Base-by-base conservation (phyloP, 2,113 vertebrate genomes). In the Ascaphus truei region DNA sequence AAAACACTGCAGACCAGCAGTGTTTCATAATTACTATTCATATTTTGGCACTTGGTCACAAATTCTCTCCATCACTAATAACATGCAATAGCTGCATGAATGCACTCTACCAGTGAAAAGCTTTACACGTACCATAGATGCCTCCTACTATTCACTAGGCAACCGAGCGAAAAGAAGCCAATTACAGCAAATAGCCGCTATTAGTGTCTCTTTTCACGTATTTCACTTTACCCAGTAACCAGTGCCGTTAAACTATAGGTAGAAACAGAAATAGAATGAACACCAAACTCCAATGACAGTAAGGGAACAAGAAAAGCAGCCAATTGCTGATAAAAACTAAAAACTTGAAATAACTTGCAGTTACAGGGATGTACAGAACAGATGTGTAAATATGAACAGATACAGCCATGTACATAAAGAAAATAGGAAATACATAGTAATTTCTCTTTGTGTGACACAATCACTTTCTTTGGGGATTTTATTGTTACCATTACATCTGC, bases 21-120 rank as follows among this genome's bases (percentile, higher is more conserved):
- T 39, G 58, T 74, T 72, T 75, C 47, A 36, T 61, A 45, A 67
- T 63, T 51, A 51, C 20, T 61, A 51, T 72, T 61, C 48, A 75
- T 23, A 63, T 16, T 50, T 43, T 64, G 41, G 51, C 3, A 72
- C 31, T 62, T 56, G 13, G 75, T 36, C 33, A 7, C 36, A 62
- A 52, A 57, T 3, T 45, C 16, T 62, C 36, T 47, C 57, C 36
- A 53, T 26, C 26, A 57, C 66, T 30, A 50, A 72, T 30, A 45
- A 12, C 33, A 25, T 0, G 0, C 5, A 26, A 55, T 51, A 23
- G 56, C 8, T 8, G 25, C 22, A 58, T 1, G 3, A 6, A 10
- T 61, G 26, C 48, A 9, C 16, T 36, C 34, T 25, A 18, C 59
- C 62, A 26, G 36, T n/a, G 4, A 67, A 67, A n/a, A 8, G 71